phyloP scores from a whole-genome alignment of 1,140 invertebrate genomes.

The Lordiphosa clarofinis region DNA sequence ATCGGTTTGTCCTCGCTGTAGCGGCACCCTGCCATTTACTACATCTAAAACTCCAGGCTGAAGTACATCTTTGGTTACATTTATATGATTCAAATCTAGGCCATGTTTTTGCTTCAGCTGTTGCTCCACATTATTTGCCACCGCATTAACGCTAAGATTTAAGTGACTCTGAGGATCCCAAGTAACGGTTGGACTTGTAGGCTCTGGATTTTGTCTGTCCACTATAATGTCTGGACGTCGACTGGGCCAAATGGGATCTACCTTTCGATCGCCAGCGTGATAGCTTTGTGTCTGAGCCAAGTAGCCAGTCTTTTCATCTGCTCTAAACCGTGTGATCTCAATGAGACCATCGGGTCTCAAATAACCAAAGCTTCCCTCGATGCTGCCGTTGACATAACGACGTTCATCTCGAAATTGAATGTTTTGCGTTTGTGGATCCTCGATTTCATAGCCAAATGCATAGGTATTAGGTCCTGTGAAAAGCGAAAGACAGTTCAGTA shows the following conservation, averaged over 20 bases:
- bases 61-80: slow-evolving; percentile 50
- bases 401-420: slow-evolving; percentile 85
- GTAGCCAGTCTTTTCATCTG: slow-evolving; percentile 83
- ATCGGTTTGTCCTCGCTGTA: slow-evolving; percentile 14
- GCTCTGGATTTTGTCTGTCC: slow-evolving; percentile 3
- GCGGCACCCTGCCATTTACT: slow-evolving; percentile 53
- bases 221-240: slow-evolving; percentile 44
- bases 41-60: slow-evolving; percentile 56
- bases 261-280: slow-evolving; percentile 31
- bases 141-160: slow-evolving; percentile 57
- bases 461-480: slow-evolving; percentile 83
- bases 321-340: slow-evolving; percentile 82
- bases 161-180: slow-evolving; percentile 65
- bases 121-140: slow-evolving; percentile 37
- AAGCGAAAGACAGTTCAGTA: neutral
- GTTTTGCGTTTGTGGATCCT: slow-evolving; percentile 83
- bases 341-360: slow-evolving; percentile 83
- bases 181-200: slow-evolving; percentile 23
- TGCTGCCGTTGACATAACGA: slow-evolving; percentile 83
- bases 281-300: slow-evolving; percentile 50
- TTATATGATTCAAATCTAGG: slow-evolving; percentile 50
- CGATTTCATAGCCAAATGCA: slow-evolving; percentile 85
- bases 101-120: slow-evolving; percentile 60
- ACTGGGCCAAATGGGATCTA: slow-evolving; percentile 52
- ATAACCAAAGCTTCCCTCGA: slow-evolving; percentile 85